phyloP scores from a whole-genome alignment of 2,888 invertebrate species.

The Epinotia demarniana region DNA sequence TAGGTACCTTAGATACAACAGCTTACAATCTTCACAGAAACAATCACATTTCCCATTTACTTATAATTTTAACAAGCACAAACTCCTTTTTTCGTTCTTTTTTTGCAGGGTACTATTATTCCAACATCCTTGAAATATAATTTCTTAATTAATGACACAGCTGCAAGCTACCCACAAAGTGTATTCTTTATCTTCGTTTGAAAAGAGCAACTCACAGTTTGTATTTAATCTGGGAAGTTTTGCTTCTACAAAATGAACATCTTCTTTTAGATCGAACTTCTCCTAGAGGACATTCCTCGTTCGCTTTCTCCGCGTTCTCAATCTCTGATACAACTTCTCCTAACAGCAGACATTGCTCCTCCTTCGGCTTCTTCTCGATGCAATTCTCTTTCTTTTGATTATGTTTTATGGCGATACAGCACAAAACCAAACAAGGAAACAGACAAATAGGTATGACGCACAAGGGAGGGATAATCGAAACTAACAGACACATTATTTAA shows the following conservation, averaged over 20 bases:
- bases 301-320: not conserved
- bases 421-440: not conserved
- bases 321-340: not conserved
- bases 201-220: not conserved
- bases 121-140: not conserved
- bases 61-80: not conserved
- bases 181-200: not conserved
- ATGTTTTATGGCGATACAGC: not conserved
- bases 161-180: not conserved
- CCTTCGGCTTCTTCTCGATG: not conserved
- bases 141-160: not conserved
- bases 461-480: not conserved
- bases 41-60: not conserved
- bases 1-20: not conserved
- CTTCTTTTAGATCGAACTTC: not conserved
- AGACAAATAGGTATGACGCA: not conserved
- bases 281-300: not conserved
- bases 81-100: not conserved
- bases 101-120: not conserved
- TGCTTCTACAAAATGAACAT: not conserved
- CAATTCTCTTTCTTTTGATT: not conserved
- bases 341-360: not conserved
- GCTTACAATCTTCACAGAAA: not conserved
- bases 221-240: not conserved
- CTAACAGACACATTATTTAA: not conserved